These are phyloP conservation scores for Alectoris magna DNA, from an alignment of 2,797 vertebrate species.

Conservation along the genomic window DNA sequence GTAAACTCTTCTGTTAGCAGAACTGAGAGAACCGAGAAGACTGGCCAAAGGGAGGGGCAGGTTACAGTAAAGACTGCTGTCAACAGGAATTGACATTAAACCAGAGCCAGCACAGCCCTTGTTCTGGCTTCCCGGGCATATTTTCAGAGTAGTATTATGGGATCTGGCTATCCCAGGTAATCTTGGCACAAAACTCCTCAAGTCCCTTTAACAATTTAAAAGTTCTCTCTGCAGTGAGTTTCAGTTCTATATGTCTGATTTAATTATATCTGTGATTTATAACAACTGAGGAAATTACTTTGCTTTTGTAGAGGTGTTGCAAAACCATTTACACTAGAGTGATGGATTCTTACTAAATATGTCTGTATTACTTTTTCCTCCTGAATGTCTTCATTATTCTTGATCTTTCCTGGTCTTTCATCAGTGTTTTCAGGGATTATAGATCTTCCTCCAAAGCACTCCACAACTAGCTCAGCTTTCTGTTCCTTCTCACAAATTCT, in stretches of 20 bases:
- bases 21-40: not conserved
- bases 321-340: not conserved
- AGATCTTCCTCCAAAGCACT: not conserved
- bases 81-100: not conserved
- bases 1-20: not conserved
- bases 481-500: not conserved
- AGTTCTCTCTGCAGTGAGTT: not conserved
- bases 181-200: not conserved
- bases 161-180: not conserved
- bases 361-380: not conserved
- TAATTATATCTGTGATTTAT: not conserved
- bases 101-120: not conserved
- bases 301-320: not conserved
- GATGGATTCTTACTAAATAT: not conserved
- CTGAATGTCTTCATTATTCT: not conserved
- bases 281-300: not conserved
- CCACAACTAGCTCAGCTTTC: not conserved
- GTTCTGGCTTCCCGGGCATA: not conserved
- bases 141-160: not conserved
- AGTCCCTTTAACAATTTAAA: not conserved
- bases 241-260: not conserved
- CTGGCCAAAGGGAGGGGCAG: conserved; percentile 4
- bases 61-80: conserved; percentile 1
- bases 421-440: not conserved
- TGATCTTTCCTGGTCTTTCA: not conserved